Percentiles rank a stretch among this genome's conserved stretches.
These are phyloP conservation scores for Porites australiensis DNA, from an alignment of 64 coral and sea anemone species.

Conservation along the genomic window DNA sequence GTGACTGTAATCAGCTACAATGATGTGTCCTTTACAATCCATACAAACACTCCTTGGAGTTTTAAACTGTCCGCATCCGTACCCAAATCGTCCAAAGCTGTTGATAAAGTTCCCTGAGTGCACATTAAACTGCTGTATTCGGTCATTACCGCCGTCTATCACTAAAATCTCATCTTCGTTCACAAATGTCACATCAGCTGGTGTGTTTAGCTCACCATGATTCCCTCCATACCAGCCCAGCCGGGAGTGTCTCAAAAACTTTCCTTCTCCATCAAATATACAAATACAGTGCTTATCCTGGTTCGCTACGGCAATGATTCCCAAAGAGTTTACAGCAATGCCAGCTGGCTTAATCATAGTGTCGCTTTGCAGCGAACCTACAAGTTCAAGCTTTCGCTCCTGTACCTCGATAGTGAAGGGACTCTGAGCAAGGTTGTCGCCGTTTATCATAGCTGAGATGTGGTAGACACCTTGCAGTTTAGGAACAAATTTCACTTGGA, in stretches of 20 bases:
- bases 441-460: too few relatives aligned
- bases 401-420: too few relatives aligned
- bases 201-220: neutral
- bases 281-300: neutral
- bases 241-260: constrained; percentile 38
- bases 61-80: neutral
- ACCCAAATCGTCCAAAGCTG: constrained; percentile 9
- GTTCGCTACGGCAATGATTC: constrained; percentile 20
- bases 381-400: too few relatives aligned
- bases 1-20: constrained; percentile 17
- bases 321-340: constrained; percentile 11
- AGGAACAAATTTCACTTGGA: too few relatives aligned
- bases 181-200: neutral
- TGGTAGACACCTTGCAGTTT: too few relatives aligned
- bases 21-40: constrained; percentile 22
- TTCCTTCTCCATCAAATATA: constrained; percentile 49
- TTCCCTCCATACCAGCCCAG: neutral
- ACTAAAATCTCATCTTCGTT: constrained; percentile 26
- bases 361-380: too few relatives aligned
- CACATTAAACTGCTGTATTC: constrained; percentile 27
- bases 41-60: neutral
- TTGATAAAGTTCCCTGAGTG: constrained; percentile 1
- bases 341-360: neutral
- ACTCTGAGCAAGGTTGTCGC: too few relatives aligned
- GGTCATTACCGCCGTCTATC: neutral